These are phyloP conservation scores for Dufourea novaeangliae DNA, from an alignment of 1,140 invertebrate species.

Conservation along the genomic window DNA sequence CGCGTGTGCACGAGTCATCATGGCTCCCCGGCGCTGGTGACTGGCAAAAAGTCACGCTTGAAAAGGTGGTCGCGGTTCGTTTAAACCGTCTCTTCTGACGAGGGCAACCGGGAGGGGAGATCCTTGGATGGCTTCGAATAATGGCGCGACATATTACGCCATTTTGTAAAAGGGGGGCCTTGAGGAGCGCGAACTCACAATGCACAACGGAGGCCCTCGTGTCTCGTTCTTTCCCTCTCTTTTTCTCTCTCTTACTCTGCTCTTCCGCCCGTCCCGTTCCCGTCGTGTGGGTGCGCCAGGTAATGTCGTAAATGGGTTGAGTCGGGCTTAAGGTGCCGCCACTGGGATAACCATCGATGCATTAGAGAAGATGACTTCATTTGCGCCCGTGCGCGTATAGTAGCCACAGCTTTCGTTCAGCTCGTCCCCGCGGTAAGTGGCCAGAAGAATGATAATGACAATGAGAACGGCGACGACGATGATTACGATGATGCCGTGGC, in stretches of 20 bases:
- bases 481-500: slow-evolving; percentile 43
- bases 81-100: background rate
- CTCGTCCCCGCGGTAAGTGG: slow-evolving; percentile 50
- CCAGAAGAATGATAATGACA: slow-evolving; percentile 70
- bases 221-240: background rate
- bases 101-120: slow-evolving; percentile 10
- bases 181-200: slow-evolving; percentile 43
- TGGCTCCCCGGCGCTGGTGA: background rate
- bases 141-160: slow-evolving; percentile 59
- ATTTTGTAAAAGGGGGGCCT: slow-evolving; percentile 47
- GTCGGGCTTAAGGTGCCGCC: slow-evolving; percentile 60
- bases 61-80: slow-evolving; percentile 21
- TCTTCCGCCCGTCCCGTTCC: background rate
- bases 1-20: background rate
- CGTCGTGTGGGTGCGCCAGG: slow-evolving; percentile 48
- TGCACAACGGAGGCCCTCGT: slow-evolving; percentile 22
- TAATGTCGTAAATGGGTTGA: slow-evolving; percentile 67
- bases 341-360: slow-evolving; percentile 72
- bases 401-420: slow-evolving; percentile 39
- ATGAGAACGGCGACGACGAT: slow-evolving; percentile 68
- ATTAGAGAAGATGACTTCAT: slow-evolving; percentile 76
- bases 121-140: slow-evolving; percentile 48
- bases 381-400: slow-evolving; percentile 49
- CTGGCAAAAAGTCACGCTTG: slow-evolving; percentile 7
- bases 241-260: background rate